phyloP scores from a whole-genome alignment of 2,797 vertebrate species.

The Phalloptychus januarius region DNA sequence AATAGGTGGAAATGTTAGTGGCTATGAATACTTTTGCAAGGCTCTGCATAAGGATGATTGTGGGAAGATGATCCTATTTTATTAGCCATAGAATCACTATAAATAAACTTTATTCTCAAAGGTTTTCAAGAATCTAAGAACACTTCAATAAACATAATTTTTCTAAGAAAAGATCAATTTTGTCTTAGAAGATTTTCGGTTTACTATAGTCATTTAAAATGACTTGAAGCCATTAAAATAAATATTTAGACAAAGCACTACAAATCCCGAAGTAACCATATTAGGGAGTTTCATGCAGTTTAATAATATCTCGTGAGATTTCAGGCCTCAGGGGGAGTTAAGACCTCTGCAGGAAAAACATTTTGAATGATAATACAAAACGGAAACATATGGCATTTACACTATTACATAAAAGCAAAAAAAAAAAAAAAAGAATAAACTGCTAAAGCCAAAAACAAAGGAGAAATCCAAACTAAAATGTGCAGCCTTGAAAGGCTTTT shows the following conservation, averaged over 20 bases:
- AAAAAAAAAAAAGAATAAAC: not conserved
- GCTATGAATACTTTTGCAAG: not conserved
- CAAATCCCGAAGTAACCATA: not conserved
- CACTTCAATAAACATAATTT: not conserved
- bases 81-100: not conserved
- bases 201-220: not conserved
- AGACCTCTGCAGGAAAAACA: not conserved
- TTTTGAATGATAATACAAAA: not conserved
- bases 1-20: not conserved
- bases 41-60: not conserved
- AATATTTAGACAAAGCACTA: not conserved
- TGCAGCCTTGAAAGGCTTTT: not conserved
- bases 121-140: not conserved
- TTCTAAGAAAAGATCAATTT: not conserved
- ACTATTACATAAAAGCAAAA: not conserved
- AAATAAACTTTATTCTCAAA: not conserved
- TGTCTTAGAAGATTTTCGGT: not conserved
- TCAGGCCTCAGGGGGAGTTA: not conserved
- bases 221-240: not conserved
- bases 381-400: not conserved
- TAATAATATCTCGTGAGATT: not conserved
- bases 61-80: not conserved
- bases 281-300: constrained; percentile 5
- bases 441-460: not conserved
- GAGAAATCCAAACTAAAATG: not conserved